Conservation (phyloP, 2,113 vertebrate species). For the Strigops habroptila region DNA sequence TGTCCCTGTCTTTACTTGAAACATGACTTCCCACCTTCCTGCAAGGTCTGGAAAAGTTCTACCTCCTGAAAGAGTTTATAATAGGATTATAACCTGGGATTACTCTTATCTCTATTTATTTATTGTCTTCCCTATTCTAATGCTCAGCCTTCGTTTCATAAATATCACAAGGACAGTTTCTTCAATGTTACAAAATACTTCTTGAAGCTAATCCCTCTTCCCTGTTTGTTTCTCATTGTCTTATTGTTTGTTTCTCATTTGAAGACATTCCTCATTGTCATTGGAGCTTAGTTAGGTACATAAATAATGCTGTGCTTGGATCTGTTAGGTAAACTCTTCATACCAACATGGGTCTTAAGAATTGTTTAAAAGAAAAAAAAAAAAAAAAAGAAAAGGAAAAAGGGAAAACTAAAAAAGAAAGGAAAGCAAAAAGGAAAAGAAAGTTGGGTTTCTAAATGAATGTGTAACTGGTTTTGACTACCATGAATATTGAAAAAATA, state of each 20-base stretch:
- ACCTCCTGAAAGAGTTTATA: background rate
- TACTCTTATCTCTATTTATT: constrained; percentile 19
- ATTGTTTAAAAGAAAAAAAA: background rate
- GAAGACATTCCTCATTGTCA: background rate
- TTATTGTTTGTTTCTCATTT: background rate
- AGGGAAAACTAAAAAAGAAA: background rate
- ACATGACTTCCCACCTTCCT: background rate
- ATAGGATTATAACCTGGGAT: background rate
- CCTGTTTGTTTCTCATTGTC: background rate
- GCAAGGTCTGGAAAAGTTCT: background rate
- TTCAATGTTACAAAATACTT: background rate
- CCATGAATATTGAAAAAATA: background rate
- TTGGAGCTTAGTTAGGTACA: background rate
- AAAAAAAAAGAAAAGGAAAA: background rate
- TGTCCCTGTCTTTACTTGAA: background rate
- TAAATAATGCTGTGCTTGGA: background rate
- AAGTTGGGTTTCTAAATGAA: background rate
- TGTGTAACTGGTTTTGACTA: background rate
- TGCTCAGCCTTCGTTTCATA: background rate
- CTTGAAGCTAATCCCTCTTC: background rate
- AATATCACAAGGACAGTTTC: constrained; percentile 7
- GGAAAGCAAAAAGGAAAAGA: background rate
- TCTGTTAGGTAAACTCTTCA: background rate
- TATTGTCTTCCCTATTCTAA: background rate
- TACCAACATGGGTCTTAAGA: background rate